Base-by-base conservation (phyloP, 1,140 invertebrate species). In the Drosophila sucinea region DNA sequence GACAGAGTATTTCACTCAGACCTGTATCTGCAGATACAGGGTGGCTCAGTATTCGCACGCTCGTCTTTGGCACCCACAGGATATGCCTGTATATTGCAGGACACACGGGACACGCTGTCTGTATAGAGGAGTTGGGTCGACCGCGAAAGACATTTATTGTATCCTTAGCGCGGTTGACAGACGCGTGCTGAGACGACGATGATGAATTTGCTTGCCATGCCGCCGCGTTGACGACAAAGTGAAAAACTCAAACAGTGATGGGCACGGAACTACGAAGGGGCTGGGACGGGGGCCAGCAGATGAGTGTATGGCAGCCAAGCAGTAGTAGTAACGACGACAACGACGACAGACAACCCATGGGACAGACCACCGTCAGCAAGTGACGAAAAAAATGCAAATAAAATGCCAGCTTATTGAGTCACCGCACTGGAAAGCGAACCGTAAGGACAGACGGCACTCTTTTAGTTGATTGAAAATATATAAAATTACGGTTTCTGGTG, bases 101-200 rank as follows among this genome's bases (percentile, higher is more conserved):
- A 72, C 35, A 72, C 35, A 62, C 38, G 66, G 58, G 58, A 81
- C 68, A 67, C 29, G 17, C 67, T 76, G 55, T 76, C 58, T 56
- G 61, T 44, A 47, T 7, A 23, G 17, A 47, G 23, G 54, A 62
- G 47, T 77, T 60, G 62, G 66, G 29, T 71, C 70, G 67, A 74
- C 84, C 83, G 76, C 80, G 77, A 89, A 89, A 84, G 84, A 89
- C 84, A 89, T 89, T 89, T 89, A 89, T 89, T 89, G 84, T 89
- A 89, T 89, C 84, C 85, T 89, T 89, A 89, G 85, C 68, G 77
- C 74, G 77, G 70, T 72, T 89, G 84, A 89, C 84, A 89, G 84
- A 81, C 81, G 84, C 77, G 84, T 81, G 85, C 84, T 84, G 81
- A 89, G 85, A 89, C 73, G 85, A 89, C 77, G 84, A 89, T 89